phyloP scores from a whole-genome alignment of 2,113 vertebrate species.

The Muntiacus muntjak region DNA sequence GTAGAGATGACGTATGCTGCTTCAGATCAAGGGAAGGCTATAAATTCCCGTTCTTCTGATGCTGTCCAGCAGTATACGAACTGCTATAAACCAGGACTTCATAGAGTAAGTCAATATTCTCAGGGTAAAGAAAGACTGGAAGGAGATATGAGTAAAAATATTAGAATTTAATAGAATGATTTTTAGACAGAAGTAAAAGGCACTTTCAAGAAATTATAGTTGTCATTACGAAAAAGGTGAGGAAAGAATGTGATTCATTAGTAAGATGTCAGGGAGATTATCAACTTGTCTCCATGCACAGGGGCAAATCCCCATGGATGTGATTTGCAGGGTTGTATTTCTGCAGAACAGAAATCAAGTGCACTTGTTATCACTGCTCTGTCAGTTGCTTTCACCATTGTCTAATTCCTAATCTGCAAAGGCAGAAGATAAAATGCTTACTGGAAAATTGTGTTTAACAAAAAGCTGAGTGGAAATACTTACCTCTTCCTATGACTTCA shows the following conservation, averaged over 20 bases:
- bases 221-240: not conserved
- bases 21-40: constrained; percentile 20
- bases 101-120: not conserved
- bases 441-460: constrained; percentile 53
- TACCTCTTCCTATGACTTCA: constrained; percentile 97
- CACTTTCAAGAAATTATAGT: not conserved
- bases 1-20: constrained; percentile 39
- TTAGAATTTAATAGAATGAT: not conserved
- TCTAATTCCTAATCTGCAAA: constrained; percentile 65
- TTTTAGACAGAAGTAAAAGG: not conserved
- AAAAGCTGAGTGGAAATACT: constrained; percentile 64
- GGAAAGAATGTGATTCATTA: not conserved
- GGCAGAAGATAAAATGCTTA: constrained; percentile 60
- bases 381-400: constrained; percentile 49
- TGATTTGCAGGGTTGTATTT: not conserved
- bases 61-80: not conserved
- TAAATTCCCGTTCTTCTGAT: constrained; percentile 47
- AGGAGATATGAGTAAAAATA: not conserved
- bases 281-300: not conserved
- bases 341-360: constrained; percentile 40
- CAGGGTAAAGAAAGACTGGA: constrained; percentile 4
- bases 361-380: constrained; percentile 46
- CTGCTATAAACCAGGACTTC: constrained; percentile 15
- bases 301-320: not conserved
- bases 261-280: not conserved